A percentile compares a stretch with the other conserved stretches of the same genome.
These are phyloP conservation scores for Uria aalge DNA, from an alignment of 2,113 vertebrate genomes.

Conservation along the genomic window DNA sequence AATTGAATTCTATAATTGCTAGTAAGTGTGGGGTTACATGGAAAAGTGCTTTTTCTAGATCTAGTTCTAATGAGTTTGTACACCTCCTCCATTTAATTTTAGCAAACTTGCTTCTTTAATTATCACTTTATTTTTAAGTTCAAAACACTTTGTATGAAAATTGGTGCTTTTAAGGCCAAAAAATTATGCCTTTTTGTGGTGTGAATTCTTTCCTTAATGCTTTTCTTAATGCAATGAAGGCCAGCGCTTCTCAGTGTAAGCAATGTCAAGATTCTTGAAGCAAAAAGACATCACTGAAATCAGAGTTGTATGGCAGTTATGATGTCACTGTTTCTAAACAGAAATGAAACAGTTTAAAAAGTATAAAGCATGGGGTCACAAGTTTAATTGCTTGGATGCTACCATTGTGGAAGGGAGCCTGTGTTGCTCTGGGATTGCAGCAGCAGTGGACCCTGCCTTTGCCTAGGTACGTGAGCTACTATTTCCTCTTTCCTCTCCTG, in stretches of 20 bases:
- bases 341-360: not conserved
- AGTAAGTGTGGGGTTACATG: not conserved
- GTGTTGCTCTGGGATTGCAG: not conserved
- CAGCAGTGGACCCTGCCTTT: not conserved
- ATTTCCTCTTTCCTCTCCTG: not conserved
- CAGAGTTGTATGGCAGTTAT: not conserved
- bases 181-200: not conserved
- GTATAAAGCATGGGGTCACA: not conserved
- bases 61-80: not conserved
- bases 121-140: not conserved
- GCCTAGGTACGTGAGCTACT: not conserved
- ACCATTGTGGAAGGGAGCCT: not conserved
- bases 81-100: not conserved
- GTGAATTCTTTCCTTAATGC: not conserved
- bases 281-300: not conserved
- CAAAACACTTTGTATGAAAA: not conserved
- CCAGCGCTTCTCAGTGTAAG: not conserved
- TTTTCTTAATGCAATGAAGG: not conserved
- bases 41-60: not conserved
- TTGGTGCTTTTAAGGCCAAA: not conserved
- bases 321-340: not conserved
- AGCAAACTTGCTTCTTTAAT: not conserved
- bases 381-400: not conserved
- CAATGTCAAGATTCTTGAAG: not conserved
- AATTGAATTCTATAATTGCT: not conserved